Conservation (phyloP, 2,888 invertebrate genomes). For the Chymomyza caudatula region DNA sequence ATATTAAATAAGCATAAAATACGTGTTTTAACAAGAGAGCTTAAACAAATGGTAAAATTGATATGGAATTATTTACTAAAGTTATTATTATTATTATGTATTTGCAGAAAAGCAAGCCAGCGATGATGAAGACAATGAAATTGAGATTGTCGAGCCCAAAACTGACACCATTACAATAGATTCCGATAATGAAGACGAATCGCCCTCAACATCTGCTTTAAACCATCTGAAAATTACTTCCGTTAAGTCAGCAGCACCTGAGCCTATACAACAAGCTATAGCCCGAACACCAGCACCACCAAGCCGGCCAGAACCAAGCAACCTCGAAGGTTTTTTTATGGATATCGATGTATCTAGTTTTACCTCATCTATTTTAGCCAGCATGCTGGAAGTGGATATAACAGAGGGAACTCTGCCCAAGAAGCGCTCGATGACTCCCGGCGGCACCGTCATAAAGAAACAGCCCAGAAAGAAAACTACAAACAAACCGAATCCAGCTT, state of each 20-base stretch:
- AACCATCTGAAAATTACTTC: conserved; percentile 39
- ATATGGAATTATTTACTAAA: not conserved
- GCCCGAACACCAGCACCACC: not conserved
- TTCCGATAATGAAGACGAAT: conserved; percentile 76
- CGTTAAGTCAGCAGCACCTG: conserved; percentile 33
- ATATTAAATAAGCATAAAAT: not conserved
- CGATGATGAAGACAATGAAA: conserved; percentile 77
- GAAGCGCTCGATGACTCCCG: conserved; percentile 18
- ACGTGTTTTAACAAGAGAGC: conserved; percentile 8
- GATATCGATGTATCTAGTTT: conserved; percentile 58
- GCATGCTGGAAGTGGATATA: conserved; percentile 75
- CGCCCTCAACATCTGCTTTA: conserved; percentile 19
- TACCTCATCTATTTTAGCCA: conserved; percentile 72
- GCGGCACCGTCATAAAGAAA: conserved; percentile 53
- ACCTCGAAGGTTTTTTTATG: not conserved
- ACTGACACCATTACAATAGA: conserved; percentile 77
- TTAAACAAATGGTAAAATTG: not conserved
- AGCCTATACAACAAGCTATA: not conserved
- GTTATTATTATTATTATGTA: conserved; percentile 7
- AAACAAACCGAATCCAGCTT: conserved; percentile 76
- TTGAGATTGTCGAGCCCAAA: conserved; percentile 77
- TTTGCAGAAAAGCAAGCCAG: conserved; percentile 76
- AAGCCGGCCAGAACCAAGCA: not conserved
- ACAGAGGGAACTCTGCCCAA: conserved; percentile 46
- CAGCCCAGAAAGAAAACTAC: conserved; percentile 77